These are phyloP conservation scores for Mesocricetus auratus DNA, from an alignment of 2,113 vertebrate species.

Conservation along the genomic window DNA sequence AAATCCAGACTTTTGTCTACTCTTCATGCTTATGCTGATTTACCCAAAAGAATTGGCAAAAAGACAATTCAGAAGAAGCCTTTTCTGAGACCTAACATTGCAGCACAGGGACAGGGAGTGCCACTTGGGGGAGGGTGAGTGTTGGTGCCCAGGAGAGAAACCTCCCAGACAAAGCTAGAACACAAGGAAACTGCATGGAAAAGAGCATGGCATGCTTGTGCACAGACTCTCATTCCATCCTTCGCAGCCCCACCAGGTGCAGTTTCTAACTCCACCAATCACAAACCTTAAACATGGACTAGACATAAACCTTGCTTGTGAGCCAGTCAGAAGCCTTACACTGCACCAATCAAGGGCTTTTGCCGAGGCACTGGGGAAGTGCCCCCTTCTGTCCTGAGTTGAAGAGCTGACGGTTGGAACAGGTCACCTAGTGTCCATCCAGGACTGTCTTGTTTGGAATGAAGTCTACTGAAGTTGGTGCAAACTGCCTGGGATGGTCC, in stretches of 20 bases:
- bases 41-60: not conserved
- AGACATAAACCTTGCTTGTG: not conserved
- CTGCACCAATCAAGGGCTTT: not conserved
- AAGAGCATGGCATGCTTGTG: not conserved
- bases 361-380: not conserved
- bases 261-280: not conserved
- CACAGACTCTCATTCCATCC: not conserved
- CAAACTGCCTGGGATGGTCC: too few relatives aligned
- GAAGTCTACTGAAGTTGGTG: not conserved
- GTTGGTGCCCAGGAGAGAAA: not conserved
- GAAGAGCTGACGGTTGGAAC: not conserved
- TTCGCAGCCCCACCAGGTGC: not conserved
- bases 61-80: not conserved
- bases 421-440: not conserved
- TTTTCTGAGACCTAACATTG: not conserved
- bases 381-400: not conserved
- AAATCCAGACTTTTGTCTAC: not conserved
- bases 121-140: not conserved
- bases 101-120: rapidly evolving
- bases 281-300: not conserved
- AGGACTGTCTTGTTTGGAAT: not conserved
- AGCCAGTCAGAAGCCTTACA: not conserved
- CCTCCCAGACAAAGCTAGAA: not conserved
- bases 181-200: too few relatives aligned
- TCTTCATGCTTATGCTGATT: not conserved